A percentile compares a stretch with the other conserved stretches of the same genome.
Evolutionary conservation across 1,140 invertebrate genomes (phyloP).

Genomic region (Parasteatoda tepidariorum): DNA sequence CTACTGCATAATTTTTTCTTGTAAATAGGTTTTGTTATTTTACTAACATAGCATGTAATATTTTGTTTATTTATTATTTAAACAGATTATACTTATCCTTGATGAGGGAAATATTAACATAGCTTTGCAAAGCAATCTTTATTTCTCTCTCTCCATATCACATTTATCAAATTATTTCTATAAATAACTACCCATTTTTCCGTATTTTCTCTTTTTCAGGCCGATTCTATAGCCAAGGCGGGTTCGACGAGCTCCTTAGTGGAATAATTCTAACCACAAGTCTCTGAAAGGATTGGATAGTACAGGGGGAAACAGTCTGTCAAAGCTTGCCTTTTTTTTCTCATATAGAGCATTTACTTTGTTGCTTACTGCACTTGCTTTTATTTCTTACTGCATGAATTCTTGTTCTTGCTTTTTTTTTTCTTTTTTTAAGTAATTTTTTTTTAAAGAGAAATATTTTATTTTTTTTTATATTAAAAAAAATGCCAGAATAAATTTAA

Average conservation of each 20-base stretch:
- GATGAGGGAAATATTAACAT: too few species aligned
- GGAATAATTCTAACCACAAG: slow-evolving; percentile 34
- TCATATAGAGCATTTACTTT: slow-evolving; percentile 35
- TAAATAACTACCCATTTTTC: slow-evolving; percentile 52
- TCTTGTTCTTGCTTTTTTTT: background rate
- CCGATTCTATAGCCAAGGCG: slow-evolving; percentile 10
- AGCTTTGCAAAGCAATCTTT: too few species aligned
- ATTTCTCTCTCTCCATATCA: too few species aligned
- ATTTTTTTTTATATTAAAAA: too few species aligned
- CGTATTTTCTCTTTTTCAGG: slow-evolving; percentile 54
- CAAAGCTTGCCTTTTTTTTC: slow-evolving; percentile 37
- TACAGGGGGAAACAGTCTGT: slow-evolving; percentile 29
- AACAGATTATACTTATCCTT: too few species aligned
- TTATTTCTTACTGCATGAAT: background rate
- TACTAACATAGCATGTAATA: too few species aligned
- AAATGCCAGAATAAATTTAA: background rate
- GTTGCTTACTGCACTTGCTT: slow-evolving; percentile 11
- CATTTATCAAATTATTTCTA: slow-evolving; percentile 54
- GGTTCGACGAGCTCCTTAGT: slow-evolving; percentile 13
- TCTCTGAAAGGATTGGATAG: slow-evolving; percentile 15
- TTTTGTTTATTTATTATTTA: too few species aligned
- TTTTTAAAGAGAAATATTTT: too few species aligned
- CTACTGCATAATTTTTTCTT: too few species aligned
- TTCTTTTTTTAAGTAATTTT: background rate
- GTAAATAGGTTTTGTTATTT: too few species aligned